Evolutionary conservation across 2,797 vertebrate species (phyloP).

Genomic region (Melanotaenia parkinsoni): DNA sequence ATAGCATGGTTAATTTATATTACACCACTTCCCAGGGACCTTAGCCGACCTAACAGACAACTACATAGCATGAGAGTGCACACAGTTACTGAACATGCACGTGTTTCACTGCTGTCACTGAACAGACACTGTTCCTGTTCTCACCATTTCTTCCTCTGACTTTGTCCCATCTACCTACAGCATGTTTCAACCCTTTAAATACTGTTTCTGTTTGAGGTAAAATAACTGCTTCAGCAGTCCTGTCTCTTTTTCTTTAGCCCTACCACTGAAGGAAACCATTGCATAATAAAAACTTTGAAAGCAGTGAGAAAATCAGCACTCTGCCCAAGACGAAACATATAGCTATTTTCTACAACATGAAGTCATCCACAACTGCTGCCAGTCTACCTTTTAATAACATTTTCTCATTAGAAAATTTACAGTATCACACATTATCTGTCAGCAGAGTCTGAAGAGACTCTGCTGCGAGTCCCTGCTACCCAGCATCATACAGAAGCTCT

Average conservation of each 20-base stretch:
- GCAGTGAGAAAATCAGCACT: conserved; percentile 44
- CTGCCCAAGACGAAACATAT: conserved; percentile 41
- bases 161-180: conserved; percentile 38
- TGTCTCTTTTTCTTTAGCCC: conserved; percentile 32
- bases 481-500: conserved; percentile 21
- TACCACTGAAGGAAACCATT: conserved; percentile 56
- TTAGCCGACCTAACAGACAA: conserved; percentile 52
- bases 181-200: conserved; percentile 56
- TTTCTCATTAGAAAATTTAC: conserved; percentile 44
- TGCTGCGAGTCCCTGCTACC: conserved; percentile 20
- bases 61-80: conserved; percentile 56
- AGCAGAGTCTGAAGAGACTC: conserved; percentile 8
- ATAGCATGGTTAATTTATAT: conserved; percentile 73
- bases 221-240: conserved; percentile 50
- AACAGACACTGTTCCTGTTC: conserved; percentile 48
- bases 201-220: conserved; percentile 71
- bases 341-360: conserved; percentile 43
- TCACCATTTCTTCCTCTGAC: conserved; percentile 22
- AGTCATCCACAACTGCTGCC: conserved; percentile 27
- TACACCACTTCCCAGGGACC: conserved; percentile 64
- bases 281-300: conserved; percentile 57
- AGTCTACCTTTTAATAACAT: conserved; percentile 28
- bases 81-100: conserved; percentile 66
- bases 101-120: conserved; percentile 51
- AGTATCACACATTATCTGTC: conserved; percentile 35